Evolutionary conservation across 2,797 vertebrate genomes (phyloP).

Genomic region (Tragopan temminckii): DNA sequence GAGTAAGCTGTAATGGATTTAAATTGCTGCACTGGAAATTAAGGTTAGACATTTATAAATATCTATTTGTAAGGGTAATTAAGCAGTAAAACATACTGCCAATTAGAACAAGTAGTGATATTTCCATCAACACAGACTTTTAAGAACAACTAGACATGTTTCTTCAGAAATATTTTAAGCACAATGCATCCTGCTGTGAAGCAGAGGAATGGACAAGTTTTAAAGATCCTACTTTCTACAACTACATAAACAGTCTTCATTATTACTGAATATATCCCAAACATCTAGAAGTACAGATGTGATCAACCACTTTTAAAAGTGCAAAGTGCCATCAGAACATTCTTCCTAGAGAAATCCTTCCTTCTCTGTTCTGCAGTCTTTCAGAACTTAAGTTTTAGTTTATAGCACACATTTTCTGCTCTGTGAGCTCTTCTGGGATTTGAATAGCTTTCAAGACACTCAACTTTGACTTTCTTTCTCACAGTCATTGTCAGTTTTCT

Average conservation of each 20-base stretch:
- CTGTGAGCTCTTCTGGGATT: background rate
- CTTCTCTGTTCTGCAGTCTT: background rate
- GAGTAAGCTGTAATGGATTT: slow-evolving; percentile 21
- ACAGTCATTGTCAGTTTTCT: background rate
- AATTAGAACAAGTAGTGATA: background rate
- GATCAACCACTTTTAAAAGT: background rate
- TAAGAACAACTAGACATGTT: background rate
- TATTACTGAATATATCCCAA: background rate
- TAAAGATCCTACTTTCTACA: background rate
- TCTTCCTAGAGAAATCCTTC: background rate
- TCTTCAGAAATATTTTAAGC: background rate
- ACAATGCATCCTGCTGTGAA: background rate
- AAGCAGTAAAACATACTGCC: background rate
- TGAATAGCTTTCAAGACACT: background rate
- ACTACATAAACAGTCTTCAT: background rate
- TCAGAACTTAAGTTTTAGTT: background rate
- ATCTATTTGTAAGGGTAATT: background rate
- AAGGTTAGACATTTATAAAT: background rate
- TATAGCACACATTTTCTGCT: background rate
- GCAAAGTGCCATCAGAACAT: background rate
- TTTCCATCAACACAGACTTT: background rate
- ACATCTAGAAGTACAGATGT: accelerated
- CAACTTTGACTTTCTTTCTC: background rate
- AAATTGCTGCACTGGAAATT: slow-evolving; percentile 13
- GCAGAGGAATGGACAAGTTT: background rate